These are phyloP conservation scores for Sebastolobus alascanus DNA, from an alignment of 2,797 vertebrate genomes.

Conservation along the genomic window DNA sequence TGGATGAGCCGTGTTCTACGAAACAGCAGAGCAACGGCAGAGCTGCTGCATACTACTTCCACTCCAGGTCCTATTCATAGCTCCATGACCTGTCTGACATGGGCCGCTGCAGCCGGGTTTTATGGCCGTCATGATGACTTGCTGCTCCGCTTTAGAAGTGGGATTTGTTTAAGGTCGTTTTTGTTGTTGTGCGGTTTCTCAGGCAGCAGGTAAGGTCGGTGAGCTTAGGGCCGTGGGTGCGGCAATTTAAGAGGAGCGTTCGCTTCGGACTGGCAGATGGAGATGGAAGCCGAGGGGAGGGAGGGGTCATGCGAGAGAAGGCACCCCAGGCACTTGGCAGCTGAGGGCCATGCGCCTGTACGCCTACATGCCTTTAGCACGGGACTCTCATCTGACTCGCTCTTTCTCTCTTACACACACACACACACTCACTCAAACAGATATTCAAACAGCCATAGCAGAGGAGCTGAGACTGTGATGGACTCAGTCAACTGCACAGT, in stretches of 20 bases:
- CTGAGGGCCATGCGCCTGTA: constrained; percentile 76
- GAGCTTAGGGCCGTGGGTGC: constrained; percentile 16
- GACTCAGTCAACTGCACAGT: constrained; percentile 20
- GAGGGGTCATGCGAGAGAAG: constrained; percentile 71
- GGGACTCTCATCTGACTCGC: constrained; percentile 85
- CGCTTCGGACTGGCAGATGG: constrained; percentile 64
- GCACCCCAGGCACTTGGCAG: constrained; percentile 84
- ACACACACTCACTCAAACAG: constrained; percentile 19
- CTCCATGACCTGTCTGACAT: constrained; percentile 76
- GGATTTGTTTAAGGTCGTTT: not conserved
- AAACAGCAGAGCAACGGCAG: constrained; percentile 47
- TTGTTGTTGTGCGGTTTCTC: constrained; percentile 16
- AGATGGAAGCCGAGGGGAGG: constrained; percentile 51
- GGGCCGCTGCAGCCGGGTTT: constrained; percentile 51
- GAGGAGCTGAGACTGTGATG: constrained; percentile 26
- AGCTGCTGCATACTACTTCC: constrained; percentile 56
- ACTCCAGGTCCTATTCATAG: constrained; percentile 72
- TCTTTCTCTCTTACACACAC: constrained; percentile 35
- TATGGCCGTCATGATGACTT: constrained; percentile 21
- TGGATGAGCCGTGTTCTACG: constrained; percentile 64
- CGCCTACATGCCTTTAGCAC: constrained; percentile 84
- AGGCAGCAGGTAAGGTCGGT: constrained; percentile 33
- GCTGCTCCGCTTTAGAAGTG: constrained; percentile 29
- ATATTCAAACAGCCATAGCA: constrained; percentile 23
- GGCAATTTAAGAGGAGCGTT: constrained; percentile 43